Evolutionary conservation across 2,113 vertebrate genomes (phyloP), one percentile per base, ranked within the genome.

Genomic region (Arizona elegans): DNA sequence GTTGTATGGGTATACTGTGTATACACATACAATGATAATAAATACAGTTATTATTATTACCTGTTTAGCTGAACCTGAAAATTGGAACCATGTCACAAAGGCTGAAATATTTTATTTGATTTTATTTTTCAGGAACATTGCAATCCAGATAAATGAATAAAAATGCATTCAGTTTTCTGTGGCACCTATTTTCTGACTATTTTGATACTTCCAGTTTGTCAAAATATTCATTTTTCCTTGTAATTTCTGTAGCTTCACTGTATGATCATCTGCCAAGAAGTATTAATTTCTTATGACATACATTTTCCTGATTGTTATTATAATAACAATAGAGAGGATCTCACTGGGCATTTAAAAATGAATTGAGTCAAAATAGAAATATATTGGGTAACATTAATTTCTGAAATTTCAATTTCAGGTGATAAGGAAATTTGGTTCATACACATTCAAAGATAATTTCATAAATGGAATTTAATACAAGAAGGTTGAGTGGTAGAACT

Each of bases 401-500:
- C 96, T 96, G 94, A 86, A 96, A 96, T 94, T 96, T 96, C 97
- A 96, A 94, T 92, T 94, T 96, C n/a, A n/a, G 96, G 96, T 96
- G 94, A 96, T 95, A 95, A 97, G 95, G 93, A 96, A 96, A 97
- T 92, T 89, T 94, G 92, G 92, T 93, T 97, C 96, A 96, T 97
- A 96, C 96, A 96, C 97, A 96, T 97, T 97, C 95, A 95, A 96
- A 95, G 86, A 96, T 94, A 94, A 96, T 97, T 97, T 97, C 95
- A 92, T 92, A 91, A 92, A 96, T 97, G 89, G 96, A 96, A 96
- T 97, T 95, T 96, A 94, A 95, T 96, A 94, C 95, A 96, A 95
- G 93, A 92, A 97, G 94, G 93, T 95, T 95, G 93, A 95, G 92
- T 96, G 96, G 94, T 96, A 97, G 95, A 96, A 94, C 96, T 97